Conservation (phyloP, 2,113 vertebrate species). For the Coptodon bakossiorum region DNA sequence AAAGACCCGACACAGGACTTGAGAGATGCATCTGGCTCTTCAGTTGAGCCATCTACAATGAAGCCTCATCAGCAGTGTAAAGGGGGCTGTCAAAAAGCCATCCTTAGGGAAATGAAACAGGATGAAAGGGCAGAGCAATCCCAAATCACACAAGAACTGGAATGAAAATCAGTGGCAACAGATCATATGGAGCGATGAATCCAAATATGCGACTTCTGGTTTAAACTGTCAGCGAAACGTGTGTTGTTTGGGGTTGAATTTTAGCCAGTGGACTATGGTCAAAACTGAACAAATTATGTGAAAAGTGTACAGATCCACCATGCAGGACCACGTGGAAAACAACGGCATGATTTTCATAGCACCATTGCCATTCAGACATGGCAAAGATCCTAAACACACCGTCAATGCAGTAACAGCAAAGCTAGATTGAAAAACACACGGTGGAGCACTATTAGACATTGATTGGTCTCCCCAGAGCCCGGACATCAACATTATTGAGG, state of each 20-base stretch:
- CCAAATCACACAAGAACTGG: not conserved
- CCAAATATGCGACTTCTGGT: not conserved
- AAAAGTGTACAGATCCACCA: not conserved
- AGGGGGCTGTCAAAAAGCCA: not conserved
- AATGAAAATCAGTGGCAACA: not conserved
- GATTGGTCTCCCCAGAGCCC: not conserved
- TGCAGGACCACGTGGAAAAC: not conserved
- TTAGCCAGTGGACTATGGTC: not conserved
- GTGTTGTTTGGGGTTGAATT: not conserved
- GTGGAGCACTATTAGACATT: not conserved
- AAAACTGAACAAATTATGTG: not conserved
- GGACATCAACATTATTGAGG: not conserved
- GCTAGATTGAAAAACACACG: not conserved
- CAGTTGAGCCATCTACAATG: not conserved
- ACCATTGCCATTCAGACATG: not conserved
- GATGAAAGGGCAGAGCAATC: not conserved
- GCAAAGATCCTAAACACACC: not conserved
- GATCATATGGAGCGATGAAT: not conserved
- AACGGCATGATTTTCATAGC: not conserved
- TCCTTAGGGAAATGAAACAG: not conserved
- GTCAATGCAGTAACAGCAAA: not conserved
- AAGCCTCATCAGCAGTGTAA: not conserved
- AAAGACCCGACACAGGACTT: not conserved
- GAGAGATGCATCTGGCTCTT: not conserved
- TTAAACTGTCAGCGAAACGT: not conserved